A percentile compares a stretch with the other conserved stretches of the same genome.
Conservation (phyloP, 1,140 invertebrate genomes). For the Ephestia elutella region DNA sequence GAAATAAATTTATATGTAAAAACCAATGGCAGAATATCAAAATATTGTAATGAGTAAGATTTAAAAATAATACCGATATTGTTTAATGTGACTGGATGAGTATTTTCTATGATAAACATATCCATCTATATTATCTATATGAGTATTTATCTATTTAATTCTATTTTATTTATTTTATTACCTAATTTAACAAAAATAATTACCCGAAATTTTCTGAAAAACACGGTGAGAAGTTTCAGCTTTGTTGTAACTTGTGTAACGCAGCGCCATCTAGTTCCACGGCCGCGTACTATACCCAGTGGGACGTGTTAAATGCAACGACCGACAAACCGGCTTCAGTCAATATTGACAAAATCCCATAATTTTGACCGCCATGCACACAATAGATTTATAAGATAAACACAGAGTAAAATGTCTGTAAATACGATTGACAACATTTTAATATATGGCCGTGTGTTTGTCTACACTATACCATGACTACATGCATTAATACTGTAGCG, state of each 20-base stretch:
- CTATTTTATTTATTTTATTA: too few relatives aligned
- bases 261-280: conserved; percentile 37
- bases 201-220: too few relatives aligned
- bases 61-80: too few relatives aligned
- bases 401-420: conserved; percentile 70
- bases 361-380: conserved; percentile 68
- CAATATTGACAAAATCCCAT: conserved; percentile 71
- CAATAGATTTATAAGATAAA: conserved; percentile 74
- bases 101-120: too few relatives aligned
- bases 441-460: conserved; percentile 68
- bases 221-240: too few relatives aligned
- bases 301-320: conserved; percentile 67
- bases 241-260: background rate
- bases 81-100: too few relatives aligned
- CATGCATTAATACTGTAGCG: conserved; percentile 69
- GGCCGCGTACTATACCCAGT: conserved; percentile 34
- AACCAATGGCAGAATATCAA: too few relatives aligned
- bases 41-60: too few relatives aligned
- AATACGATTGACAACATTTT: conserved; percentile 72
- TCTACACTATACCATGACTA: conserved; percentile 63
- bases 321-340: conserved; percentile 50
- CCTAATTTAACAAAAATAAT: too few relatives aligned
- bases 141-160: too few relatives aligned
- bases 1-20: too few relatives aligned
- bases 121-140: too few relatives aligned